Evolutionary conservation across 2,888 invertebrate species (phyloP), one percentile per base, ranked within the genome.

Genomic region (Salpingus planirostris): DNA sequence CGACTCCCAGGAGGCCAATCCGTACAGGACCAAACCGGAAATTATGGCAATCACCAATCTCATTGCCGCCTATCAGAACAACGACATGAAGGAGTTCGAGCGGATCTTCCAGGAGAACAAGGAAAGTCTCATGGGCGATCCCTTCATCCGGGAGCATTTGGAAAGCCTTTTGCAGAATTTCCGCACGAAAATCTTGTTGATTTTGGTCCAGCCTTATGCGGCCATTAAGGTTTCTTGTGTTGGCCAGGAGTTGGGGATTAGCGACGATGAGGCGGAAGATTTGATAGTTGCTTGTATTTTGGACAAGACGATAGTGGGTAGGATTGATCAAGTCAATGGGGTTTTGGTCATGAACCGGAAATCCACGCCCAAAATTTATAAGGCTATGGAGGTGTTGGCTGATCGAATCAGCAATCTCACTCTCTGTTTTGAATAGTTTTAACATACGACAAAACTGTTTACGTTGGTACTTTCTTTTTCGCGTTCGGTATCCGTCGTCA

Each of bases 1-100:
- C 64, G 97, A 98, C 68, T 96, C 96, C 0, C 97, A 98, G 71
- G 98, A 99, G 69, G 97, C 97, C 1, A 98, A 98, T 60, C 97
- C 98, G 0, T 98, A 98, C 65, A 96, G 95, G 68, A 96, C 96
- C 62, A 95, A 98, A 68, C 90, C 93, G 0, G 97, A 98, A 68
- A 95, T 98, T 52, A 72, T 95, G 46, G 96, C 96, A 8, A 97
- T 99, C 95, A 97, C 96, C 7, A 90, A 96, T 66, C 71, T 98
- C 51, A 96, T 98, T 41, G 82, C 78, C 57, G 87, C 93, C 7
- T 97, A 95, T 66, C 96, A 97, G 65, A 93, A 92, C 64, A 92
- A 95, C 65, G 91, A 96, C 59, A 96, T 96, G 46, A 89, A 86
- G 59, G 90, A 90, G 50, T 99, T 98, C 65, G 97, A 98, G 66